phyloP scores from a whole-genome alignment of 2,113 vertebrate species.

The Istiophorus platypterus region DNA sequence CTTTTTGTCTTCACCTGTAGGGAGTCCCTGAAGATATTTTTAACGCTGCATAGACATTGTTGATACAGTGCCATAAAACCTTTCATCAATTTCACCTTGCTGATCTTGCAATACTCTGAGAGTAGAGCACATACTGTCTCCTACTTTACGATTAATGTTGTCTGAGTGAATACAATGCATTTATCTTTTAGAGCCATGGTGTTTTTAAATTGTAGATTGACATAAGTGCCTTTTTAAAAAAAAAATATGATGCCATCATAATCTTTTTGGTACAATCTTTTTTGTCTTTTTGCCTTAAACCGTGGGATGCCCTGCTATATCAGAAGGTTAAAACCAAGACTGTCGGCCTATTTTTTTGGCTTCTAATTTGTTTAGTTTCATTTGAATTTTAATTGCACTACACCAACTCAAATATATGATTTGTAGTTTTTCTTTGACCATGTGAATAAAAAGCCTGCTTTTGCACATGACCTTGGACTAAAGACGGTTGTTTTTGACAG shows the following conservation, averaged over 20 bases:
- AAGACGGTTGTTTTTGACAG: neutral
- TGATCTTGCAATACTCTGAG: neutral
- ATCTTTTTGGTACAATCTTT: neutral
- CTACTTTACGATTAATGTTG: neutral
- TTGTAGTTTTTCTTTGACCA: neutral
- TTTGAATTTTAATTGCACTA: constrained; percentile 1
- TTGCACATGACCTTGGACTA: neutral
- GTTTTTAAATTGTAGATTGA: neutral
- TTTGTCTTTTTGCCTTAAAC: neutral
- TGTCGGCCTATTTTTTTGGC: neutral
- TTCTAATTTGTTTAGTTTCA: constrained; percentile 3
- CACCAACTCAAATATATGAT: neutral
- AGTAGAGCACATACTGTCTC: neutral
- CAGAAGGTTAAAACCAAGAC: neutral
- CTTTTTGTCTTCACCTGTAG: constrained; percentile 17
- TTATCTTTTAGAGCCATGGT: neutral
- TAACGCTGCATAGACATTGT: neutral
- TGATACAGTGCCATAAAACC: neutral
- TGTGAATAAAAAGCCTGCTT: neutral
- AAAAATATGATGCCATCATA: neutral
- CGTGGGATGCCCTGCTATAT: no score
- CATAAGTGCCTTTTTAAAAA: neutral
- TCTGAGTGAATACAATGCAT: neutral
- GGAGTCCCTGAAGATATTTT: neutral
- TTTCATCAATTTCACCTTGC: constrained; percentile 1